A percentile compares a stretch with the other conserved stretches of the same genome.
phyloP scores from a whole-genome alignment of 2,888 invertebrate species.

The Philereme transversata region DNA sequence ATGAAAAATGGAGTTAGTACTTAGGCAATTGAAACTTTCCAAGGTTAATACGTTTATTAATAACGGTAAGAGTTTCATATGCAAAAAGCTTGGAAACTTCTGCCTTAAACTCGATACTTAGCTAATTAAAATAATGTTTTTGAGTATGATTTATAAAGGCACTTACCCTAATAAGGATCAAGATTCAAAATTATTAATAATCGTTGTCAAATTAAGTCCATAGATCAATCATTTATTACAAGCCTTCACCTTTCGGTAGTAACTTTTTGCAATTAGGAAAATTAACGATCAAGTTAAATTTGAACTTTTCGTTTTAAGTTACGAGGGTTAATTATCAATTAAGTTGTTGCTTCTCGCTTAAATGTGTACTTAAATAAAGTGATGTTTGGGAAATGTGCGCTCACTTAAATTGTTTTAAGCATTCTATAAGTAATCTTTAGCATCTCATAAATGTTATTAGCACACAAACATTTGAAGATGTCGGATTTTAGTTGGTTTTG shows the following conservation, averaged over 20 bases:
- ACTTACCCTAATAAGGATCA: conserved; percentile 25
- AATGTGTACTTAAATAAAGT: conserved; percentile 18
- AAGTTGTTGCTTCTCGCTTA: conserved; percentile 29
- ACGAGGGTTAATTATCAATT: conserved; percentile 49
- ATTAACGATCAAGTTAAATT: conserved; percentile 48
- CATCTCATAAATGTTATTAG: no score
- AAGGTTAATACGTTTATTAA: no score
- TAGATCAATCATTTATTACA: conserved; percentile 56
- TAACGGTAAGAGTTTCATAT: no score
- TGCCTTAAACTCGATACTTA: conserved; percentile 5
- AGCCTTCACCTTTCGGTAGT: conserved; percentile 42
- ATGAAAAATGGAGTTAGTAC: no score
- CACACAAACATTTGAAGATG: no score
- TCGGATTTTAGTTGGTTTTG: no score
- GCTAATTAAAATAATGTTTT: conserved; percentile 11
- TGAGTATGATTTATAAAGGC: conserved; percentile 16
- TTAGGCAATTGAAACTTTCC: no score
- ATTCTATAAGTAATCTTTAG: no score
- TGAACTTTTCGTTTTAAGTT: conserved; percentile 55
- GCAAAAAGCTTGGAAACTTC: no score
- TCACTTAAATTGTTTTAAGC: no score
- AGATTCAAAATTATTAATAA: conserved; percentile 33
- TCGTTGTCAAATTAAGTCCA: conserved; percentile 34
- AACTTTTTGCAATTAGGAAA: conserved; percentile 56
- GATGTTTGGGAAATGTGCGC: neutral